Evolutionary conservation across 2,888 invertebrate genomes (phyloP).

Genomic region (Meliscaeva auricollis): DNA sequence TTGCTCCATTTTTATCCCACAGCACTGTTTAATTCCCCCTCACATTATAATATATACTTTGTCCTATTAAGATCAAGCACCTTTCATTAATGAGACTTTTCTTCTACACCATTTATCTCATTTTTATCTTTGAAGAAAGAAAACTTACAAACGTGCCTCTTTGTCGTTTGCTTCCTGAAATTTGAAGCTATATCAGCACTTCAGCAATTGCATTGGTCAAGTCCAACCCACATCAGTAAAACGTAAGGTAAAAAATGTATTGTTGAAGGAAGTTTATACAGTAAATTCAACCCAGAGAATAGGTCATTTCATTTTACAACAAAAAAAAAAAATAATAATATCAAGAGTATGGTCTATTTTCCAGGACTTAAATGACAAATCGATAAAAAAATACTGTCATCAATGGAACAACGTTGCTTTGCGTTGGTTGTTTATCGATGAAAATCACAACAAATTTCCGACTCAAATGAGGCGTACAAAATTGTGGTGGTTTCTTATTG

Average conservation of each 20-base stretch:
- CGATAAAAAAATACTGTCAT: slow-evolving; percentile 29
- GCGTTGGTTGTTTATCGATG: slow-evolving; percentile 40
- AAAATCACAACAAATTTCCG: slow-evolving; percentile 44
- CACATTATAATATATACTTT: background rate
- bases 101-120: background rate
- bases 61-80: background rate
- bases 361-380: slow-evolving; percentile 36
- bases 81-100: slow-evolving; percentile 11
- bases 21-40: background rate
- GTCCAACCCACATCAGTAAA: background rate
- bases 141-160: background rate
- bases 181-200: slow-evolving; percentile 1
- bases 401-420: too few relatives aligned
- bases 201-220: slow-evolving; percentile 5
- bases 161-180: background rate
- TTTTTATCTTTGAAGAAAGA: background rate
- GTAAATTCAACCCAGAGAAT: background rate
- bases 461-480: slow-evolving; percentile 42
- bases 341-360: background rate
- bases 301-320: slow-evolving; percentile 20
- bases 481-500: slow-evolving; percentile 35
- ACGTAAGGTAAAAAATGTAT: background rate
- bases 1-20: background rate
- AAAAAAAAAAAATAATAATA: background rate
- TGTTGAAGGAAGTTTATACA: background rate